phyloP scores from a whole-genome alignment of 2,113 vertebrate species.

The Stegastes partitus region DNA sequence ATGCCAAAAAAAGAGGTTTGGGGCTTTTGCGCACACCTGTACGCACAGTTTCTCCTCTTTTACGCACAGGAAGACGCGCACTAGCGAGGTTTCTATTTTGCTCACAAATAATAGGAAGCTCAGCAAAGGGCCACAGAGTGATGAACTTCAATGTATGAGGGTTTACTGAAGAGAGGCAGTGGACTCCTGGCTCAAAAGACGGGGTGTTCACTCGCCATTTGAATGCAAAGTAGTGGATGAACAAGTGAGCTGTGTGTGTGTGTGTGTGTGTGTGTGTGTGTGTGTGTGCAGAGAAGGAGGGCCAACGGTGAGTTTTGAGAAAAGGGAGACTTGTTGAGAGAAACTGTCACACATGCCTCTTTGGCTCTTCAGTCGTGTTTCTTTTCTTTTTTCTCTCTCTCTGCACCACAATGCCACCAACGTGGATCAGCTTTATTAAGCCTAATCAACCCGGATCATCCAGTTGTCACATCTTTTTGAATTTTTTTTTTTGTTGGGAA shows the following conservation, averaged over 20 bases:
- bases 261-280: conserved; percentile 68
- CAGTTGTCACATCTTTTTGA: conserved; percentile 33
- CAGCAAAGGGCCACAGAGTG: conserved; percentile 18
- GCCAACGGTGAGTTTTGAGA: conserved; percentile 72
- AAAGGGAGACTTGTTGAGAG: conserved; percentile 73
- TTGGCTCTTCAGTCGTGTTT: conserved; percentile 57
- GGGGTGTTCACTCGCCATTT: conserved; percentile 83
- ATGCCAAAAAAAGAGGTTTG: neutral
- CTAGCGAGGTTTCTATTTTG: neutral
- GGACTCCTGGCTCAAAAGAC: conserved; percentile 78
- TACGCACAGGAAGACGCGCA: neutral
- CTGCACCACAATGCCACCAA: conserved; percentile 62
- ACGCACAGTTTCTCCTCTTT: neutral
- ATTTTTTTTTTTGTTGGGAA: neutral
- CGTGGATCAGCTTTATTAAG: conserved; percentile 42
- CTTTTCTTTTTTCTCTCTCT: conserved; percentile 23
- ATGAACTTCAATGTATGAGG: conserved; percentile 62
- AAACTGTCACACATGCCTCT: conserved; percentile 76
- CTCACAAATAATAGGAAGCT: conserved; percentile 4
- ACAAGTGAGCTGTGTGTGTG: conserved; percentile 82
- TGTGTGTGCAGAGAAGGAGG: conserved; percentile 67
- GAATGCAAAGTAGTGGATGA: conserved; percentile 86
- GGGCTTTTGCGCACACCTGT: conserved; percentile 5
- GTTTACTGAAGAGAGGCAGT: conserved; percentile 63
- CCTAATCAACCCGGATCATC: conserved; percentile 32